These are phyloP conservation scores for Luidia sarsii DNA, from an alignment of 53 echinoderm and acorn worm genomes.

Conservation along the genomic window DNA sequence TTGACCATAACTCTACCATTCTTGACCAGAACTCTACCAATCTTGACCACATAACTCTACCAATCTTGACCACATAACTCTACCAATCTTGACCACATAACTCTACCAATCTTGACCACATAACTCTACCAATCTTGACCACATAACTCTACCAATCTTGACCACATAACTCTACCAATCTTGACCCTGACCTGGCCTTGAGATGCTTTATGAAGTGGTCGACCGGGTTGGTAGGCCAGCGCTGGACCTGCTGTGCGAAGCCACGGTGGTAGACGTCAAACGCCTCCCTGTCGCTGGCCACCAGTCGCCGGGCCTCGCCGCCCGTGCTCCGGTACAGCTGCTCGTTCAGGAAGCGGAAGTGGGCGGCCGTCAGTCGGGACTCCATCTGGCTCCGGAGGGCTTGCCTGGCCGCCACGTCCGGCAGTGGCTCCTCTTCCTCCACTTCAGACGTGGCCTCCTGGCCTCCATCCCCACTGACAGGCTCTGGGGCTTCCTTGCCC, in stretches of 20 bases:
- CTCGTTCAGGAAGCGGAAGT: constrained; percentile 91
- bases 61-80: no score
- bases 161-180: no score
- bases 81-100: no score
- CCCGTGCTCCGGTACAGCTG: constrained; percentile 80
- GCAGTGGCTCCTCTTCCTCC: constrained; percentile 4
- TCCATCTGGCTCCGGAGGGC: constrained; percentile 65
- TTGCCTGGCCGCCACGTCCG: constrained; percentile 20
- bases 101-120: no score
- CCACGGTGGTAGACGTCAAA: constrained; percentile 88
- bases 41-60: no score
- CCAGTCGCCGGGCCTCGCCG: constrained; percentile 63
- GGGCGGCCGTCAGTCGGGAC: constrained; percentile 68
- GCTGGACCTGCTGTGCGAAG: constrained; percentile 76
- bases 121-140: no score
- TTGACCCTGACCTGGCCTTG: constrained; percentile 74
- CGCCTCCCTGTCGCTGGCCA: constrained; percentile 63
- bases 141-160: no score
- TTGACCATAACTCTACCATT: no score
- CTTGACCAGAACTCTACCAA: no score
- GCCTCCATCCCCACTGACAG: no score
- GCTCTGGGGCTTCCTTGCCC: neutral
- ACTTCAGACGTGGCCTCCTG: no score
- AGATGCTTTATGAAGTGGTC: constrained; percentile 74
- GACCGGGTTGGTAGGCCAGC: constrained; percentile 92